Conservation (phyloP, 2,113 vertebrate species). For the Carassius gibelio region DNA sequence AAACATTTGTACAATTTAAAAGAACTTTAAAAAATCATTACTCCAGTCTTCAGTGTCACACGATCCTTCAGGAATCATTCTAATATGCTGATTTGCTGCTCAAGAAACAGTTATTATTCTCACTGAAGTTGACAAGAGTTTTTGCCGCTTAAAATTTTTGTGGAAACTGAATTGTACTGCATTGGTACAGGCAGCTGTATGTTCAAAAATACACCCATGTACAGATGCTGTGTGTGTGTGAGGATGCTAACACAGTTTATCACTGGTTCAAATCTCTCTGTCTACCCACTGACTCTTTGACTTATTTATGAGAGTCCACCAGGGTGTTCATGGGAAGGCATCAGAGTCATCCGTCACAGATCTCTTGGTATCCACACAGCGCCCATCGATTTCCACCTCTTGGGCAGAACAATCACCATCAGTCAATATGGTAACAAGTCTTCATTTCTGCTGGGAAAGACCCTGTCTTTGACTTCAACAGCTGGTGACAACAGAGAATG, state of each 20-base stretch:
- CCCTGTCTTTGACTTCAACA: conserved; percentile 49
- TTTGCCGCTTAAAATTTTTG: too few relatives aligned
- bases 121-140: too few relatives aligned
- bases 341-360: conserved; percentile 66
- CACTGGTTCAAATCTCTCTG: conserved; percentile 11
- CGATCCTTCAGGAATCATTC: too few relatives aligned
- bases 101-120: too few relatives aligned
- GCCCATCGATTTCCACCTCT: conserved; percentile 74
- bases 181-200: background rate
- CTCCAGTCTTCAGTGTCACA: too few relatives aligned
- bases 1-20: too few relatives aligned
- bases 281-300: conserved; percentile 58
- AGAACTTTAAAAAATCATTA: too few relatives aligned
- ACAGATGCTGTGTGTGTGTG: background rate
- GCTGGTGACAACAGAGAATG: conserved; percentile 39
- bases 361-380: conserved; percentile 62
- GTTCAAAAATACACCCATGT: background rate
- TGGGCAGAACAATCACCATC: conserved; percentile 68
- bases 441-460: conserved; percentile 76
- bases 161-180: too few relatives aligned
- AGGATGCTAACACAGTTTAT: conserved; percentile 14
- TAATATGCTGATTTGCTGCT: too few relatives aligned
- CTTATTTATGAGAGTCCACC: conserved; percentile 71
- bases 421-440: conserved; percentile 80
- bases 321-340: conserved; percentile 64